These are phyloP conservation scores for Dione vanillae DNA, from an alignment of 2,888 invertebrate genomes.

Conservation along the genomic window DNA sequence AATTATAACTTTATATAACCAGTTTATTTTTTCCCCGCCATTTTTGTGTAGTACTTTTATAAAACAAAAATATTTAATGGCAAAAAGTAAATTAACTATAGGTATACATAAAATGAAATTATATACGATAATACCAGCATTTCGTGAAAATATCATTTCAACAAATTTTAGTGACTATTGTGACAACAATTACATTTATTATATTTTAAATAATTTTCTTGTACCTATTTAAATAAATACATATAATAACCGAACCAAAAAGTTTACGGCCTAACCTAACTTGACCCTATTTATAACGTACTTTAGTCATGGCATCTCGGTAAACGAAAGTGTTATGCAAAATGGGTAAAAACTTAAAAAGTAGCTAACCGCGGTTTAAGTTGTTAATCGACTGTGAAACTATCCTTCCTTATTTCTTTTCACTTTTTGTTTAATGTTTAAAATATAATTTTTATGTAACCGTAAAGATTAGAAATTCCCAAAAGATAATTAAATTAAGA, in stretches of 20 bases:
- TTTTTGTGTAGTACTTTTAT: neutral
- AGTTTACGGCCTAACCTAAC: neutral
- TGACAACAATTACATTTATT: too few species aligned
- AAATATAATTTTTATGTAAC: neutral
- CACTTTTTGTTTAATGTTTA: neutral
- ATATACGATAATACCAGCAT: neutral
- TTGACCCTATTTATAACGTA: neutral
- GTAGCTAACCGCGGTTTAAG: constrained; percentile 30
- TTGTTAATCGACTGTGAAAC: constrained; percentile 46
- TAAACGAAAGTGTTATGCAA: constrained; percentile 64
- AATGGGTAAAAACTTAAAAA: constrained; percentile 55
- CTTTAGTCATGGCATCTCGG: constrained; percentile 48
- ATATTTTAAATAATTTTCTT: too few species aligned
- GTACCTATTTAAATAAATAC: neutral
- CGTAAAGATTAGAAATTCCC: neutral
- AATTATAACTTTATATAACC: neutral
- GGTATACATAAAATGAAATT: too few species aligned
- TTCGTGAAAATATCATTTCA: neutral
- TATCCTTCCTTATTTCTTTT: constrained; percentile 42
- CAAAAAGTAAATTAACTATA: neutral
- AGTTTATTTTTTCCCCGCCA: neutral
- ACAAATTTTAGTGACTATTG: too few species aligned
- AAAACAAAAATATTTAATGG: neutral
- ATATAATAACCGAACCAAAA: too few species aligned
- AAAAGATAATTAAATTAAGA: too few species aligned